Percentiles rank a stretch among this genome's conserved stretches.
These are phyloP conservation scores for Zoanthus solanderi DNA, from an alignment of 92 coral and sea anemone genomes.

Conservation along the genomic window DNA sequence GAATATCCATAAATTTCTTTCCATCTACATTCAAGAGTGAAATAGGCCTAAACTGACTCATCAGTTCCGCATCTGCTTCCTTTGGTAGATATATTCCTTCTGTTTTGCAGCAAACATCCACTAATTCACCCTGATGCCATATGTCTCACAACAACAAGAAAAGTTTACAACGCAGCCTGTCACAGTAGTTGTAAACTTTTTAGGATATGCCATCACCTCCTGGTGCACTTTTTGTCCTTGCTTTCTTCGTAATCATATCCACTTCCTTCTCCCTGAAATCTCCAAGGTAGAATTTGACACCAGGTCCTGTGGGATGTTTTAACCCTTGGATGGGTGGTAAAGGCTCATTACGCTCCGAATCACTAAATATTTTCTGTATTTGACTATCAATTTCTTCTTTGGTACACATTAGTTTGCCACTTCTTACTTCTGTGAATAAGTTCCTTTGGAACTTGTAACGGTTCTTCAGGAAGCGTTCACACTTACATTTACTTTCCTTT, in stretches of 20 bases:
- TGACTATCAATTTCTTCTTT: slow-evolving; percentile 10
- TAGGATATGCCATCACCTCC: slow-evolving; percentile 23
- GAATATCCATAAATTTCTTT: slow-evolving; percentile 19
- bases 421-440: not conserved
- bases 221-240: slow-evolving; percentile 15
- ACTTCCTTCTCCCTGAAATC: not conserved
- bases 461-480: slow-evolving; percentile 10
- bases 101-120: not conserved
- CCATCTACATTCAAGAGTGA: slow-evolving; percentile 40
- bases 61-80: slow-evolving; percentile 20
- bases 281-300: not conserved
- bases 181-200: slow-evolving; percentile 12
- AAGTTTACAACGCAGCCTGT: not conserved
- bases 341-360: not conserved
- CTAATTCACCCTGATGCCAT: not conserved
- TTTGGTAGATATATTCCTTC: slow-evolving; percentile 37
- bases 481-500: not conserved
- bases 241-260: not conserved
- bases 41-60: slow-evolving; percentile 34
- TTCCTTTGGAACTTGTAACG: slow-evolving; percentile 18
- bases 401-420: not conserved
- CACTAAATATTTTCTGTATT: not conserved
- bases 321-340: slow-evolving; percentile 19
- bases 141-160: not conserved
- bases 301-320: not conserved